Conservation (phyloP, 2,888 invertebrate genomes). For the Caenorhabditis sulstoni region DNA sequence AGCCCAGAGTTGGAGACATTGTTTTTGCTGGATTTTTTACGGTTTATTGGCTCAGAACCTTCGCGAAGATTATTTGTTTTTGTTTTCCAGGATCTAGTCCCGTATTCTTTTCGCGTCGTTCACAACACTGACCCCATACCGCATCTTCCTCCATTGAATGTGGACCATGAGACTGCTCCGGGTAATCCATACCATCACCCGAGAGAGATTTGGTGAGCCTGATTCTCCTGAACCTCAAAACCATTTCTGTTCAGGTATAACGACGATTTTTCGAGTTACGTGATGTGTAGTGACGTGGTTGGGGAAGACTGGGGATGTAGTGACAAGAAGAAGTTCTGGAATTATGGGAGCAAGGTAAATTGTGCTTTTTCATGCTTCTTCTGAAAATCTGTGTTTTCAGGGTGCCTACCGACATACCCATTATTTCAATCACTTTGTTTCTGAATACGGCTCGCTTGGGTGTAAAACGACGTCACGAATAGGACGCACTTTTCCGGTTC, state of each 20-base stretch:
- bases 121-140: conserved; percentile 67
- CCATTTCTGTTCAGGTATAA: conserved; percentile 54
- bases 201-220: conserved; percentile 60
- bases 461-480: conserved; percentile 38
- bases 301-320: conserved; percentile 67
- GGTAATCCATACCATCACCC: conserved; percentile 68
- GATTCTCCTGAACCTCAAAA: too few relatives aligned
- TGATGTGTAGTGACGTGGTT: conserved; percentile 51
- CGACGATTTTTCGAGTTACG: conserved; percentile 60
- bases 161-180: conserved; percentile 44
- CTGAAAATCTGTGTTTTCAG: conserved; percentile 33
- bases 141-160: conserved; percentile 65
- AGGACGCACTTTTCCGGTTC: conserved; percentile 7
- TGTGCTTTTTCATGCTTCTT: too few relatives aligned
- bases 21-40: conserved; percentile 58
- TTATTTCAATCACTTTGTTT: conserved; percentile 67
- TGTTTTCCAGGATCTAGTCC: conserved; percentile 54
- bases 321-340: conserved; percentile 63
- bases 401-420: conserved; percentile 62
- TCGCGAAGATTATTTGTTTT: not conserved
- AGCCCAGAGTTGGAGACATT: conserved; percentile 66
- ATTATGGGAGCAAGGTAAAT: conserved; percentile 62
- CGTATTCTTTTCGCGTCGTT: conserved; percentile 64
- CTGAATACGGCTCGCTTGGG: conserved; percentile 63
- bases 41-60: too few relatives aligned